Evolutionary conservation across 2,888 invertebrate species (phyloP).

Genomic region (Idaea straminata): DNA sequence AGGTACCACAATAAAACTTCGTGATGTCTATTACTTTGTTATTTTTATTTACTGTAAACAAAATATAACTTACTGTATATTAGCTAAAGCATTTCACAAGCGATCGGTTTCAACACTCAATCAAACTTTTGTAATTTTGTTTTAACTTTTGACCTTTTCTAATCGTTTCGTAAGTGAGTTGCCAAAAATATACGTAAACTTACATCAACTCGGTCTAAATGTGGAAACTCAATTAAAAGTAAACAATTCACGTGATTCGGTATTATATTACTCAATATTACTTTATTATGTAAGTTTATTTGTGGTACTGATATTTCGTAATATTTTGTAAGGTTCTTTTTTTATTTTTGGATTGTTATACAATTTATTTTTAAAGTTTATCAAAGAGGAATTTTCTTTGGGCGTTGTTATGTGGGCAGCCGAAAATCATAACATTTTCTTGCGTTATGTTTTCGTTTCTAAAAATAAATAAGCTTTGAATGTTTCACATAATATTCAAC

Average conservation of each 20-base stretch:
- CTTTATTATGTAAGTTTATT: slow-evolving; percentile 42
- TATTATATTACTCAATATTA: slow-evolving; percentile 36
- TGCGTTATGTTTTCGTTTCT: background rate
- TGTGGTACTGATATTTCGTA: slow-evolving; percentile 33
- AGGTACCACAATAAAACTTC: background rate
- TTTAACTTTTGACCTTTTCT: slow-evolving; percentile 7
- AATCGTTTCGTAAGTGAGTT: background rate
- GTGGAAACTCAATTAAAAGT: slow-evolving; percentile 52
- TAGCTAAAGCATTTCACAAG: background rate
- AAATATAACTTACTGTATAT: background rate
- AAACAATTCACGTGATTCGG: slow-evolving; percentile 47
- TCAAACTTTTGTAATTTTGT: slow-evolving; percentile 9
- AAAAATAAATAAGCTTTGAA: background rate
- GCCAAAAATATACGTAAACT: slow-evolving; percentile 38
- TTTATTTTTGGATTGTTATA: too few species aligned
- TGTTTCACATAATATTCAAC: too few species aligned
- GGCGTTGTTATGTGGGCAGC: too few species aligned
- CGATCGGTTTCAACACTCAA: background rate
- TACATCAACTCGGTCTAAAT: slow-evolving; percentile 37
- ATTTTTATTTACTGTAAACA: background rate
- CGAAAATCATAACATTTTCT: slow-evolving; percentile 6
- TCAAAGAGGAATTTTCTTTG: too few species aligned
- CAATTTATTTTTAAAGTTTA: too few species aligned
- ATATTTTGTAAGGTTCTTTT: background rate
- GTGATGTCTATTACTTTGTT: background rate